Percentiles rank a stretch among this genome's conserved stretches.
Evolutionary conservation across 2,888 invertebrate species (phyloP).

Genomic region (Macrophya annulata): DNA sequence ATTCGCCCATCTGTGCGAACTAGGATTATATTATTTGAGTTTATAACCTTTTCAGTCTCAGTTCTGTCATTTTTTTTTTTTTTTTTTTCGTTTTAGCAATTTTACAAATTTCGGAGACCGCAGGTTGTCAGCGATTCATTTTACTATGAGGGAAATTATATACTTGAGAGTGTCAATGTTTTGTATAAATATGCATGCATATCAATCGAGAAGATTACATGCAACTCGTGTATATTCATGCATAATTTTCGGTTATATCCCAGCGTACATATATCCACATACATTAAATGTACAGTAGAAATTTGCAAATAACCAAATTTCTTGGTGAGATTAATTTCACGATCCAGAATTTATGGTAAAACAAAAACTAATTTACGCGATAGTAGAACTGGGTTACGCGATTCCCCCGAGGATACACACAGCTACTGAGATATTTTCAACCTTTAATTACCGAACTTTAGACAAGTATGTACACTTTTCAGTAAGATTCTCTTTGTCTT

Average conservation of each 20-base stretch:
- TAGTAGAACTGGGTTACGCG: neutral
- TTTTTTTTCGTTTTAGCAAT: neutral
- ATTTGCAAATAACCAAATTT: slow-evolving; percentile 22
- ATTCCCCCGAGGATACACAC: neutral
- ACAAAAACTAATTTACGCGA: slow-evolving; percentile 27
- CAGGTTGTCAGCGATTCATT: neutral
- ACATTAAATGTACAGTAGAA: neutral
- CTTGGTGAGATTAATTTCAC: neutral
- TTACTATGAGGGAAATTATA: neutral
- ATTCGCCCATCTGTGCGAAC: slow-evolving; percentile 9
- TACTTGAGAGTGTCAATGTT: neutral
- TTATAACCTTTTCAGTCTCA: slow-evolving; percentile 16
- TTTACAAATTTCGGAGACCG: neutral
- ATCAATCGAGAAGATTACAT: slow-evolving; percentile 25
- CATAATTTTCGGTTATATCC: neutral
- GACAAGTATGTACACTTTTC: slow-evolving; percentile 11
- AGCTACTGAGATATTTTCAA: slow-evolving; percentile 31
- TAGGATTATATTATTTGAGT: neutral
- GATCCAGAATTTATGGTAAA: neutral
- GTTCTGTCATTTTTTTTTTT: neutral
- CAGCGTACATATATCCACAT: neutral
- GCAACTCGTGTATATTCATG: slow-evolving; percentile 20
- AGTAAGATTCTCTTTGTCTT: slow-evolving; percentile 9
- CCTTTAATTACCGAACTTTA: slow-evolving; percentile 37
- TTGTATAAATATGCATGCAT: slow-evolving; percentile 19